Base-by-base conservation (phyloP, 1,140 invertebrate species). In the Ips typographus region DNA sequence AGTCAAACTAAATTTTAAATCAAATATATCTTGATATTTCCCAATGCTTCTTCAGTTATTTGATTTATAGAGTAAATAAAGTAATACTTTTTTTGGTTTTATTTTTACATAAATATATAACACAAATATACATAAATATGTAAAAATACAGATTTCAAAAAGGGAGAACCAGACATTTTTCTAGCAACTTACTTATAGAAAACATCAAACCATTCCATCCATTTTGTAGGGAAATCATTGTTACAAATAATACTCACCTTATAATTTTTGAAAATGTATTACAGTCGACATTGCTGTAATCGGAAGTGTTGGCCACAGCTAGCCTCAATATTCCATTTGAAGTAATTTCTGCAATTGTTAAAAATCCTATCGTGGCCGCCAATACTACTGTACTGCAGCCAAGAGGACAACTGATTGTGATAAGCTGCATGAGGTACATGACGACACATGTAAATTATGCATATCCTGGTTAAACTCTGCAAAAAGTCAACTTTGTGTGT, bases 241-340 rank as follows among this genome's bases (percentile, higher is more conserved):
- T 91, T 93, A 75, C 94, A 90, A 76, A 22, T 22, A 22, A 22
- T 0, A 56, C 43, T 58, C 40, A 66, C 64, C 91, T 87, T 61
- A 97, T 80, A 55, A 97, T 82, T 6, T 86, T 83, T 40, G 91
- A 84, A 51, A 97, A 80, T n/a, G 91, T 85, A 66, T 95, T 92
- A 1, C 88, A 83, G 76, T 95, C 93, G 74, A 96, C 89, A 74
- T 91, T 89, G 1, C 86, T 86, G 80, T 96, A 95, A 76, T 95
- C 93, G 2, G 85, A 83, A 7, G 89, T 90, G 69, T 88, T 84
- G 37, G 92, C 88, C 38, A 96, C 89, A 72, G 90, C n/a, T n/a
- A n/a, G n/a, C 85, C 77, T 95, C 91, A 71, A 98, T 87, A 82
- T 98, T 98, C 91, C 93, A 95, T 79, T 94, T 94, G 36, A 96